Base-by-base conservation (phyloP, 2,113 vertebrate genomes). In the Brachypodius melanocephalos region DNA sequence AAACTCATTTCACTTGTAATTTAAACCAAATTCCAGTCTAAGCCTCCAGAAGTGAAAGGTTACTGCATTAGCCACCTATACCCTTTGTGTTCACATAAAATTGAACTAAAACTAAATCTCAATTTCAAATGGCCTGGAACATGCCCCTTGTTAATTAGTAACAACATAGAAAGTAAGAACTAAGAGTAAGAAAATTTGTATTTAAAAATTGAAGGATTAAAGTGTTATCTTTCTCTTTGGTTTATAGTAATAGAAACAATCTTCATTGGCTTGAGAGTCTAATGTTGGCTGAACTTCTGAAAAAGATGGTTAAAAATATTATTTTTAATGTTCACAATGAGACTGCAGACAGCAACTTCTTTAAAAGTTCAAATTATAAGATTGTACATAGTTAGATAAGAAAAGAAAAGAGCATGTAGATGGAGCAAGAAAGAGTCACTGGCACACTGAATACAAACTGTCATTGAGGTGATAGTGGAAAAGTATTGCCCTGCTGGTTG, bases 161-260 rank as follows among this genome's bases (percentile, higher is more conserved):
- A 77, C 36, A 94, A 62, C 45, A 78, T 29, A 77, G 45, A 85
- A 93, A 95, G 63, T 76, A 78, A 66, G 72, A 95, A 74, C 38
- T 43, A 95, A 95, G 74, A 91, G 75, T 91, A 93, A 94, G 38
- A 87, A 95, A 91, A 95, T 78, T 71, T 91, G 21, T 95, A 17
- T 85, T 94, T 90, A 84, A 95, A 96, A 95, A 95, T 82, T 93
- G 91, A 71, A 95, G 88, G 86, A 75, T 96, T 90, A 95, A 96
- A 89, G 74, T 43, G 21, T 91, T 94, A 34, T 87, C 25, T 96
- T 43, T 97, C 54, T 91, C 66, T 96, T 82, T 95, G 68, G 81
- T 85, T 97, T 95, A 78, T 18, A 84, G 81, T 81, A 95, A 83
- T 65, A 26, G 67, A 83, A 89, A 82, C 45, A 85, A 57, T 95